Conservation (phyloP, 2,888 invertebrate species). For the Agrypnus murinus region DNA sequence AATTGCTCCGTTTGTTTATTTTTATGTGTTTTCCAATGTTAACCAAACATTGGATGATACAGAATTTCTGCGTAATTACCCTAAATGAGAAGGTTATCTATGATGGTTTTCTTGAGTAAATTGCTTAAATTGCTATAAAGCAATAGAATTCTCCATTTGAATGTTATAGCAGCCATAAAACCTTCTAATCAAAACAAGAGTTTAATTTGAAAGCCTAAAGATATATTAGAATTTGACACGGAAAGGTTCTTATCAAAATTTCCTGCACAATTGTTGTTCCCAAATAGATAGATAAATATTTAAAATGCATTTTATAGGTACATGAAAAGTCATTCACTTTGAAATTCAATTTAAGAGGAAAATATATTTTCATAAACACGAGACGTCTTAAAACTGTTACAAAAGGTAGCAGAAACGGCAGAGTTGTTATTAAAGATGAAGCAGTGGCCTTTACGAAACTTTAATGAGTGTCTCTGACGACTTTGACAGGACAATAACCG, state of each 20-base stretch:
- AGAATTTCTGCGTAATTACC: conserved; percentile 40
- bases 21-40: conserved; percentile 17
- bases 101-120: conserved; percentile 43
- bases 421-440: conserved; percentile 13
- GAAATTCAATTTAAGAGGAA: too few relatives aligned
- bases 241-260: neutral
- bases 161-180: conserved; percentile 41
- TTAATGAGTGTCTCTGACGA: conserved; percentile 17
- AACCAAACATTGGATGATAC: conserved; percentile 17
- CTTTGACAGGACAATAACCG: conserved; percentile 35
- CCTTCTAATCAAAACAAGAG: conserved; percentile 50
- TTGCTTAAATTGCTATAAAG: conserved; percentile 28
- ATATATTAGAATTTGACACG: conserved; percentile 27
- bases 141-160: conserved; percentile 24
- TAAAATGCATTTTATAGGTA: too few relatives aligned
- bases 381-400: too few relatives aligned
- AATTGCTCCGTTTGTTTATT: conserved; percentile 29
- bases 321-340: too few relatives aligned
- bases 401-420: conserved; percentile 5
- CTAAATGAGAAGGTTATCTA: conserved; percentile 37
- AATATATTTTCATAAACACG: too few relatives aligned
- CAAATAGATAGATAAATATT: too few relatives aligned
- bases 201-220: conserved; percentile 51
- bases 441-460: conserved; percentile 21
- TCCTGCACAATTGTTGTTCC: too few relatives aligned